Base-by-base conservation (phyloP, 2,888 invertebrate species). In the Drosophila fungiperda region DNA sequence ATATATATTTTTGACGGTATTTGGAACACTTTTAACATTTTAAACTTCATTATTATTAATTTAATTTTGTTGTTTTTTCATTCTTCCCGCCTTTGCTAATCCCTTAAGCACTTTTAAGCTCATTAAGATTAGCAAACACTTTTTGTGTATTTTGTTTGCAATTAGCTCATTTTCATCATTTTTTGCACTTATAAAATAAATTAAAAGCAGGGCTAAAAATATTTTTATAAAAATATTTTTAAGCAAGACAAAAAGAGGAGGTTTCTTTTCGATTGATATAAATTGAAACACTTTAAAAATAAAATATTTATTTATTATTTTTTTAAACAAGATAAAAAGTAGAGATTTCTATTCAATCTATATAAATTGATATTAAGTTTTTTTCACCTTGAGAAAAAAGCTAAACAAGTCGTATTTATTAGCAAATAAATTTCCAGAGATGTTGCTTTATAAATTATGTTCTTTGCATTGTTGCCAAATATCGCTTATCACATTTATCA, bases 401-500 rank as follows among this genome's bases (percentile, higher is more conserved):
- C 26, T 53, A 29, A 67, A 54, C 42, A 67, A 71, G 64, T 65
- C 71, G 65, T 42, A 75, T 76, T 77, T 80, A 67, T 79, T 75
- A 61, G 60, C 63, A 60, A 63, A 75, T 70, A 79, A 75, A 75
- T 75, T 50, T 64, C 23, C 68, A 17, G 63, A 66, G 45, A 50
- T 66, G 48, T 42, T 55, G 38, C 59, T 15, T 60, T 76, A 64
- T 68, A 68, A 71, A 64, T 80, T 66, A 66, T 49, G 35, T 65
- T 58, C 50, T 65, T 60, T 57, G 64, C 70, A 72, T 75, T 87
- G 76, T 83, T 80, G 63, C 71, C 76, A 73, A 79, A 84, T 84
- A 87, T 75, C 77, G 85, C 68, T 85, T 89, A 85, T 85, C 89
- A 71, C 89, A 84, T 85, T 87, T 89, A 89, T 85, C 84, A 89